Evolutionary conservation across 2,113 vertebrate genomes (phyloP).

Genomic region (Trichomycterus rosablanca): DNA sequence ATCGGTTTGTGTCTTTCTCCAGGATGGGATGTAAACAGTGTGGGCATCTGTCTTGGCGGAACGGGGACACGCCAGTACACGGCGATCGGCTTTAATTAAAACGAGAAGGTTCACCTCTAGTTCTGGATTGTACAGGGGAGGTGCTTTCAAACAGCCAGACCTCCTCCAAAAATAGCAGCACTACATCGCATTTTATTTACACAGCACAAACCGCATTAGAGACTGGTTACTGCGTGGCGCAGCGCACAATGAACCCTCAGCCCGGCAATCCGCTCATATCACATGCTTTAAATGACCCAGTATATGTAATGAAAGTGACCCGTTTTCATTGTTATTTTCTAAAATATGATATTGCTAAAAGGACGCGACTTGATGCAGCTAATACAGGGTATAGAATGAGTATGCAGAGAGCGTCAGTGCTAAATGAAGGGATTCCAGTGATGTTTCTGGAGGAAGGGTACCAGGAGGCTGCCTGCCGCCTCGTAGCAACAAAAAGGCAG

Average conservation of each 20-base stretch:
- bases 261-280: background rate
- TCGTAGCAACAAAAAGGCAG: conserved; percentile 67
- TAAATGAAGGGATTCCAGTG: conserved; percentile 29
- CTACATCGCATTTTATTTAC: conserved; percentile 62
- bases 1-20: background rate
- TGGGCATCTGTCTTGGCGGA: conserved; percentile 14
- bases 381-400: background rate
- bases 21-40: conserved; percentile 25
- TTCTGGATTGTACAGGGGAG: conserved; percentile 46
- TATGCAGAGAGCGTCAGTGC: background rate
- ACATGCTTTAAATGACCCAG: background rate
- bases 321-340: background rate
- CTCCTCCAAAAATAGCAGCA: conserved; percentile 41
- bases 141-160: conserved; percentile 39
- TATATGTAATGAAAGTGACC: background rate
- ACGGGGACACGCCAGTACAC: background rate
- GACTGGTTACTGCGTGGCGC: conserved; percentile 52
- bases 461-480: conserved; percentile 52
- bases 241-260: conserved; percentile 56
- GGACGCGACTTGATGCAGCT: background rate
- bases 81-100: conserved; percentile 33
- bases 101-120: conserved; percentile 1
- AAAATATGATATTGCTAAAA: background rate
- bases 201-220: conserved; percentile 52
- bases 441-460: conserved; percentile 41